Evolutionary conservation across 2,888 invertebrate genomes (phyloP).

Genomic region (Chydorus sphaericus): DNA sequence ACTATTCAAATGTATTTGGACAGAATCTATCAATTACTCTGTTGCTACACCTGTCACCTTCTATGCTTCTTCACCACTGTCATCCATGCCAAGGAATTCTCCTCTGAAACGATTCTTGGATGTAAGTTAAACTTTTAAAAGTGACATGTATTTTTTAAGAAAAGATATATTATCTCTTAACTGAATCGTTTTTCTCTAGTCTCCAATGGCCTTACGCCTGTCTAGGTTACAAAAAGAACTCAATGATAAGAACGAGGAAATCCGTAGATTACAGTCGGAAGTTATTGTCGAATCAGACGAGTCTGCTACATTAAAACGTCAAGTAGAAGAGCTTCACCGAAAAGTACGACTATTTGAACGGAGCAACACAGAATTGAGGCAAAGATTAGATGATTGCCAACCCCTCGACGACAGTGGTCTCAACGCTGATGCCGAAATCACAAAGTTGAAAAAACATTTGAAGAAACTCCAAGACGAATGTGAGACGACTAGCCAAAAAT

Average conservation of each 20-base stretch:
- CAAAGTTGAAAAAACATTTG: background rate
- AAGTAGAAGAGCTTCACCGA: background rate
- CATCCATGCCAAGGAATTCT: background rate
- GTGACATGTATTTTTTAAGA: background rate
- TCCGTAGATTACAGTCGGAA: background rate
- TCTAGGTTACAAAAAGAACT: background rate
- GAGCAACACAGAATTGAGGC: background rate
- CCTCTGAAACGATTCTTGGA: background rate
- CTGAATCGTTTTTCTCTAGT: background rate
- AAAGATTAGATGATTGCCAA: background rate
- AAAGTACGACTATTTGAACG: background rate
- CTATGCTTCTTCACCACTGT: background rate
- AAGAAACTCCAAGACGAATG: slow-evolving; percentile 1
- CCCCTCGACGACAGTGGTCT: background rate
- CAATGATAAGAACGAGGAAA: background rate
- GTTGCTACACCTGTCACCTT: background rate
- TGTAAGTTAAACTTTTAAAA: background rate
- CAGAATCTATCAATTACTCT: background rate
- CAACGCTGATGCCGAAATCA: background rate
- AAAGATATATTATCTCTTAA: background rate
- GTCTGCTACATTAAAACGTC: background rate
- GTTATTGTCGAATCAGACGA: background rate
- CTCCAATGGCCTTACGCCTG: background rate
- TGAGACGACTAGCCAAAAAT: background rate
- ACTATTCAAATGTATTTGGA: background rate